Evolutionary conservation across 1,140 invertebrate species (phyloP).

Genomic region (Hydropsyche tenuis): DNA sequence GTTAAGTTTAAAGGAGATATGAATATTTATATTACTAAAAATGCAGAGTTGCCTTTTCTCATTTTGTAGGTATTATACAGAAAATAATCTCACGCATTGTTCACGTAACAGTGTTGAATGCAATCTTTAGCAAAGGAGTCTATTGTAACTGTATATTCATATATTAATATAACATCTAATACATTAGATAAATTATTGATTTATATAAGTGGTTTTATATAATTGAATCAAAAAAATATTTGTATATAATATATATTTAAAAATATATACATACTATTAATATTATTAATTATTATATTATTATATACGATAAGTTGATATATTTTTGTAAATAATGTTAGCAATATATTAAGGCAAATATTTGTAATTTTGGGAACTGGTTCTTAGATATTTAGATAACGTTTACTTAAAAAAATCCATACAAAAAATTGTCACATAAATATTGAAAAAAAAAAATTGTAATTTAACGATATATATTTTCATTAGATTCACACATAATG

Average conservation of each 20-base stretch:
- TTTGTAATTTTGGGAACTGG: conserved; percentile 47
- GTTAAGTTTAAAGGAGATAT: conserved; percentile 24
- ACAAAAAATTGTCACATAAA: conserved; percentile 37
- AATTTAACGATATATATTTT: conserved; percentile 31
- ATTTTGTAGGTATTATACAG: conserved; percentile 24
- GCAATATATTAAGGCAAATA: conserved; percentile 45
- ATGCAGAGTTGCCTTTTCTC: conserved; percentile 42
- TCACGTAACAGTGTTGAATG: not conserved
- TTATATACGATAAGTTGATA: conserved; percentile 43
- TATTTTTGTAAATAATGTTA: conserved; percentile 51
- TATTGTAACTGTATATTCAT: conserved; percentile 31
- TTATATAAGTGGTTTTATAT: conserved; percentile 35
- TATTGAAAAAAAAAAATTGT: too few species aligned
- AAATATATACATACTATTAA: conserved; percentile 36
- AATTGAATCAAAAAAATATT: conserved; percentile 13
- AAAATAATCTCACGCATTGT: conserved; percentile 30
- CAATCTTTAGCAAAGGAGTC: conserved; percentile 17
- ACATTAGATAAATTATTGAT: conserved; percentile 49
- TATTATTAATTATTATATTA: conserved; percentile 2
- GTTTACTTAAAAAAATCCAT: conserved; percentile 44
- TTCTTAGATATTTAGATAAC: conserved; percentile 49
- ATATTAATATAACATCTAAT: conserved; percentile 38
- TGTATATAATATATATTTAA: conserved; percentile 37
- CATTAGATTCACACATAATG: conserved; percentile 33
- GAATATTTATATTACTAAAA: conserved; percentile 31